These are phyloP conservation scores for Heliconius aoede DNA, from an alignment of 2,888 invertebrate species.

Conservation along the genomic window DNA sequence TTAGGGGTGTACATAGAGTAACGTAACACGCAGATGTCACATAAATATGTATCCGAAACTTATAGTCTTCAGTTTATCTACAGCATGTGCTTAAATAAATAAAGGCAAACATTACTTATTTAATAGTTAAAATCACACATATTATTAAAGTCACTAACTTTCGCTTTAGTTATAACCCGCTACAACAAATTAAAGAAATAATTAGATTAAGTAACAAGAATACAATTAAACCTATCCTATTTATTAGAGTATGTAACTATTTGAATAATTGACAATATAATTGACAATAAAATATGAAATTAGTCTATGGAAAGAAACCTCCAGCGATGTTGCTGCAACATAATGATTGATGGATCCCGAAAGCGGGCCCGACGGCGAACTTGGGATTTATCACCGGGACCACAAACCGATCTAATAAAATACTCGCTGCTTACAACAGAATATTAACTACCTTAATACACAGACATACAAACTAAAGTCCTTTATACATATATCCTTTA, in stretches of 20 bases:
- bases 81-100: no score
- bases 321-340: conserved; percentile 67
- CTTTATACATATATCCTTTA: background rate
- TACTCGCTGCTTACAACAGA: background rate
- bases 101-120: background rate
- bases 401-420: conserved; percentile 19
- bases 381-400: conserved; percentile 73
- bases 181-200: background rate
- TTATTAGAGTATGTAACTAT: background rate
- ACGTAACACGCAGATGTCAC: conserved; percentile 44
- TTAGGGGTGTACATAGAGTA: conserved; percentile 67
- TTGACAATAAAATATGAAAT: conserved; percentile 32
- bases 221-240: background rate
- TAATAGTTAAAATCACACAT: background rate
- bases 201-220: background rate
- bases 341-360: conserved; percentile 80
- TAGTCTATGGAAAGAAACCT: conserved; percentile 59
- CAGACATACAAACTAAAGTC: conserved; percentile 32
- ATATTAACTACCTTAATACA: conserved; percentile 22
- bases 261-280: background rate
- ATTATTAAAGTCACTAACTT: background rate
- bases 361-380: conserved; percentile 78
- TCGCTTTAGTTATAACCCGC: background rate
- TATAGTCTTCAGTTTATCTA: background rate
- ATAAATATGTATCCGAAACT: background rate